Percentiles rank a stretch among this genome's conserved stretches.
phyloP scores from a whole-genome alignment of 2,797 vertebrate genomes.

The Lindbergichthys nudifrons region DNA sequence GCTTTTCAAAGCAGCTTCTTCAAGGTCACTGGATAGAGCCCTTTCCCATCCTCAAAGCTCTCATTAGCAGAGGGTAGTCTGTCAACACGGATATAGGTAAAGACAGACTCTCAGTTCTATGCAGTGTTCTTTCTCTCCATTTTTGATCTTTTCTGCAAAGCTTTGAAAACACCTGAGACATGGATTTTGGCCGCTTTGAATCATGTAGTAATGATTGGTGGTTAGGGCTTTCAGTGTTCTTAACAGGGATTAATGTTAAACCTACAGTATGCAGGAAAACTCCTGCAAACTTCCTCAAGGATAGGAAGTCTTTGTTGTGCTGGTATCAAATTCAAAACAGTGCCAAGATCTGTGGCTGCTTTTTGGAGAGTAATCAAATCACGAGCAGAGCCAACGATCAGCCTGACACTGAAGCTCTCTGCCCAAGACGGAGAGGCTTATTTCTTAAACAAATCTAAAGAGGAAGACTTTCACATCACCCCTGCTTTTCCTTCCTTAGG shows the following conservation, averaged over 20 bases:
- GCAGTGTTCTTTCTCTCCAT: constrained; percentile 25
- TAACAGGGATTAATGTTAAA: constrained; percentile 34
- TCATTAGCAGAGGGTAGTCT: constrained; percentile 46
- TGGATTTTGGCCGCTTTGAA: constrained; percentile 35
- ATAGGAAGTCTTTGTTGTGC: constrained; percentile 24
- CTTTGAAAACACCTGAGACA: constrained; percentile 52
- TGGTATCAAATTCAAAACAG: constrained; percentile 16
- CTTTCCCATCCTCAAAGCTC: constrained; percentile 52
- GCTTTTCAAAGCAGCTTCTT: constrained; percentile 71
- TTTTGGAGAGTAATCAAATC: constrained; percentile 22
- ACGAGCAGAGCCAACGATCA: constrained; percentile 15
- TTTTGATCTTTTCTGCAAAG: constrained; percentile 16
- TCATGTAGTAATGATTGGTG: constrained; percentile 21
- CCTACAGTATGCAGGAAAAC: constrained; percentile 16
- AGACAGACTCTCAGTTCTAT: constrained; percentile 21
- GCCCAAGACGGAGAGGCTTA: not conserved
- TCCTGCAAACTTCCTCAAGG: constrained; percentile 16
- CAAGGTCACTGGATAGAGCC: constrained; percentile 68
- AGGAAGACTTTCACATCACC: constrained; percentile 9
- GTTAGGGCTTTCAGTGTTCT: constrained; percentile 36
- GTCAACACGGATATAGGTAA: constrained; percentile 33
- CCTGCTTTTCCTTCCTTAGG: not conserved
- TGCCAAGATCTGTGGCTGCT: constrained; percentile 8
- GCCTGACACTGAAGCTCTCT: not conserved
- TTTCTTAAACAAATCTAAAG: constrained; percentile 14